Evolutionary conservation across 2,888 invertebrate genomes (phyloP).

Genomic region (Diarsia dahlii): DNA sequence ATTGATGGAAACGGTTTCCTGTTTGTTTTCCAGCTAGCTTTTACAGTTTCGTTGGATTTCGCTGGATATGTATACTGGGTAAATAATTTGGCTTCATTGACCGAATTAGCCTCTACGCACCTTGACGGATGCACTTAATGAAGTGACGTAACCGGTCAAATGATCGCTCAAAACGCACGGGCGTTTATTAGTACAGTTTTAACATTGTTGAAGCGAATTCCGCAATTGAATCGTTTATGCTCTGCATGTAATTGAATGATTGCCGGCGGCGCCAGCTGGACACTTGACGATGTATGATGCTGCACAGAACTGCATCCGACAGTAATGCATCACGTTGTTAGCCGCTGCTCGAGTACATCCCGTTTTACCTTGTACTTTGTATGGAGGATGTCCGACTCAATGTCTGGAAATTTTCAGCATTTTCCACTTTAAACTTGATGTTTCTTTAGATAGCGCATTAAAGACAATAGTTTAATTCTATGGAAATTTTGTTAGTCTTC

Average conservation of each 20-base stretch:
- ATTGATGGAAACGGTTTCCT: constrained; percentile 41
- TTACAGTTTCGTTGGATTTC: constrained; percentile 11
- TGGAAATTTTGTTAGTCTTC: too few relatives aligned
- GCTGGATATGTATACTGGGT: not conserved
- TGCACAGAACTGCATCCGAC: constrained; percentile 80
- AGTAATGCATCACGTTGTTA: constrained; percentile 77
- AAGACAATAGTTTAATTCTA: too few relatives aligned
- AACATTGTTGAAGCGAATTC: constrained; percentile 73
- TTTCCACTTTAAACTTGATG: constrained; percentile 8
- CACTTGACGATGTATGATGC: constrained; percentile 81
- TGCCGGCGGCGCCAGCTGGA: constrained; percentile 84
- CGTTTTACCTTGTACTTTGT: constrained; percentile 50
- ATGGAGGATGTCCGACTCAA: constrained; percentile 22
- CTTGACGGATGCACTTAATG: constrained; percentile 55
- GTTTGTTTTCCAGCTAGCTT: constrained; percentile 27
- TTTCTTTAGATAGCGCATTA: not conserved
- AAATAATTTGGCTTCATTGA: constrained; percentile 29
- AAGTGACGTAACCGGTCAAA: constrained; percentile 51
- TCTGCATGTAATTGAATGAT: constrained; percentile 85
- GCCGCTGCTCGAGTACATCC: constrained; percentile 69
- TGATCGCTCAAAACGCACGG: constrained; percentile 60
- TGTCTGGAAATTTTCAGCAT: not conserved
- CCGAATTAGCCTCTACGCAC: constrained; percentile 50
- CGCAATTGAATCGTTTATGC: constrained; percentile 77
- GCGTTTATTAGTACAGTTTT: constrained; percentile 67